These are phyloP conservation scores for Oxyruncus cristatus DNA, from an alignment of 2,113 vertebrate genomes.

Conservation along the genomic window DNA sequence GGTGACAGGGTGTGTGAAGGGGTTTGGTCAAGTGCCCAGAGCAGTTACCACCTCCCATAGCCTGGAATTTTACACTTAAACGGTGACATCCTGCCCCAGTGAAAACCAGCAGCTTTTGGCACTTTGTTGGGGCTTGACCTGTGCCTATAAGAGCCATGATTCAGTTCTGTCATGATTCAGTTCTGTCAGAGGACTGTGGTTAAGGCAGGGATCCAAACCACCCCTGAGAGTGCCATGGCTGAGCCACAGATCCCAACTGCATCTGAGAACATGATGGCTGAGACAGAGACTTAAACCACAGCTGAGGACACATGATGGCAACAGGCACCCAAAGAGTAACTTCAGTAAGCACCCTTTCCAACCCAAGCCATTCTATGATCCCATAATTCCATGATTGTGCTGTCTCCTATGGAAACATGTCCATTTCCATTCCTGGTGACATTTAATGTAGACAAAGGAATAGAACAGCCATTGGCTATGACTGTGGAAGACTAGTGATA, in stretches of 20 bases:
- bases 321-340: not conserved
- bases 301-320: not conserved
- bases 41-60: not conserved
- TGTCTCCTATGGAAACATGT: not conserved
- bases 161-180: not conserved
- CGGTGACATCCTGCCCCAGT: not conserved
- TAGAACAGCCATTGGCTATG: not conserved
- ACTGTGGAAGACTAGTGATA: not conserved
- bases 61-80: not conserved
- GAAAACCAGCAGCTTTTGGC: not conserved
- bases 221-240: not conserved
- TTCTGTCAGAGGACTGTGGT: not conserved
- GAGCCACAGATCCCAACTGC: not conserved
- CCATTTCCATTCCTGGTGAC: not conserved
- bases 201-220: not conserved
- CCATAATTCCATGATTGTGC: not conserved
- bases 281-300: not conserved
- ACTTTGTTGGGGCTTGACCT: not conserved
- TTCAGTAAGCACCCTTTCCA: not conserved
- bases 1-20: not conserved
- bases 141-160: accelerated
- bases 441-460: not conserved
- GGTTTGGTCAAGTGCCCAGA: not conserved
- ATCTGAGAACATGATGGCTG: not conserved
- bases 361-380: not conserved